Base-by-base conservation (phyloP, 2,113 vertebrate genomes). In the Psephotus haematonotus region DNA sequence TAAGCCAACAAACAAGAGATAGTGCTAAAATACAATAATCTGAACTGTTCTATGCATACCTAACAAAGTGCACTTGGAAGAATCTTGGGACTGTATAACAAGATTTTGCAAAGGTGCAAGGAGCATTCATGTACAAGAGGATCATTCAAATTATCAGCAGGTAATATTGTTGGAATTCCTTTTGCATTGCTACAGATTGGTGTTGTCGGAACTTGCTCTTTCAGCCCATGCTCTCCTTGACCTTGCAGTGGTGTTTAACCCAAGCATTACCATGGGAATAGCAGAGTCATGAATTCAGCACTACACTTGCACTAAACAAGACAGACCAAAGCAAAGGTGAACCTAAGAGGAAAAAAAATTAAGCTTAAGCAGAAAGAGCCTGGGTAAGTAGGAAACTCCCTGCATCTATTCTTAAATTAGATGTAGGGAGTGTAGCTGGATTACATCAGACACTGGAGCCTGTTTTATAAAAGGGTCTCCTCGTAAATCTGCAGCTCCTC, bases 401-500 rank as follows among this genome's bases (percentile, higher is more conserved):
- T 75, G 28, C 17, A 65, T 47, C 68, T 88, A 55, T 59, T 69
- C 59, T 87, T 88, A 85, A 86, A 89, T 78, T 62, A 93, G 65
- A 64, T 33, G 33, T 19, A 74, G 35, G 39, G 72, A 69, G 52
- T 10, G 20, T 50, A 79, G 44, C 50, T 71, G 25, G 49, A 65
- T 91, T 89, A 75, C 74, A 78, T 95, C 86, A 77, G 89, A 74
- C 47, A 47, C 64, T 63, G 44, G 31, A 78, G 28, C 29, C 44
- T 81, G 59, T 14, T 72, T 90, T 72, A 93, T 87, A 86, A 92
- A 92, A 86, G 59, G 12, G 53, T 27, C n/a, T 91, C 72, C 95
- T 93, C 23, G 74, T 57, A 94, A 77, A 83, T 29, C 64, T 72
- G 39, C 41, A 82, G 16, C 28, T 53, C 57, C 31, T 85, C 49